Base-by-base conservation (phyloP, 2,797 vertebrate genomes). In the Helicolenus hilgendorfi region DNA sequence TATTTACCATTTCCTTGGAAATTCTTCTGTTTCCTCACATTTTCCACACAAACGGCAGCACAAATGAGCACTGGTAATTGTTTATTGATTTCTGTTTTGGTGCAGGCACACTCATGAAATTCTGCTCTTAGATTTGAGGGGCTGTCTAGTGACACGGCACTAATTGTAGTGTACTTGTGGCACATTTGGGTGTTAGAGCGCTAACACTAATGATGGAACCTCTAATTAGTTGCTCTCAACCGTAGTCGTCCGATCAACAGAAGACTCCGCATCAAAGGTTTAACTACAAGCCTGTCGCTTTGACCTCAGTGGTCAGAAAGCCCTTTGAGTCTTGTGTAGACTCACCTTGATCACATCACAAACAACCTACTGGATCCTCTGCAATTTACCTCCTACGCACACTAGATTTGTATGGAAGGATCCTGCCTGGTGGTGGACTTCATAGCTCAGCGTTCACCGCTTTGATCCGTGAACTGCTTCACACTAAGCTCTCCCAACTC, bases 381-480 rank as follows among this genome's bases (percentile, higher is more conserved):
- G 68, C 67, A 81, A 26, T 85, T 79, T 56, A 60, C 87, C 65
- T 84, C 76, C 36, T 59, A 81, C 10, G 4, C 85, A 85, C n/a
- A 62, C 81, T 18, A 74, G 80, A 74, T 49, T 27, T 67, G 75
- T 68, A 69, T 80, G 71, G 58, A 83, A 69, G 29, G 29, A 85
- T 86, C 63, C 83, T 62, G 38, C 62, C 73, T 83, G 74, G 49
- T 69, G 41, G 27, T 74, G 82, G 81, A 81, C 83, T 77, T 70
- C 8, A 20, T 49, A 84, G 63, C 76, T 75, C 72, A 81, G 56
- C 2, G 5, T 64, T 91, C 75, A 81, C 69, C 26, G 5, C 84
- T 89, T 85, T 85, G 88, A 89, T 84, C 81, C 78, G 63, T 74
- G 35, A 77, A 82, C 81, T 59, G 70, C 24, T 56, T 88, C 81